Evolutionary conservation across 2,888 invertebrate species (phyloP).

Genomic region (Mesodorylaimus sp.): DNA sequence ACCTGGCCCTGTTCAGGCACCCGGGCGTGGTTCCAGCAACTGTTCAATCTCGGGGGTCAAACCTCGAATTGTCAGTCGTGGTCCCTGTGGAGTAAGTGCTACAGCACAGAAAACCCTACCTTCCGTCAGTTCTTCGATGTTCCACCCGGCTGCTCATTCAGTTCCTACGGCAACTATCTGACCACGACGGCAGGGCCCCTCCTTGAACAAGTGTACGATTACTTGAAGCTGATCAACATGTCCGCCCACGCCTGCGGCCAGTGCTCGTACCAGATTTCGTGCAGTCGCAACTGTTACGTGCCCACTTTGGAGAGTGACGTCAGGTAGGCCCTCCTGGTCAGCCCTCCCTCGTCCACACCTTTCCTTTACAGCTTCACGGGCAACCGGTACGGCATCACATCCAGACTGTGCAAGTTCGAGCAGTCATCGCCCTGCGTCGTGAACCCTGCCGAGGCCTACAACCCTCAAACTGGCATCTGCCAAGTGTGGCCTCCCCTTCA

Average conservation of each 20-base stretch:
- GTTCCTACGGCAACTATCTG: slow-evolving; percentile 15
- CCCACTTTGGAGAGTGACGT: too few species aligned
- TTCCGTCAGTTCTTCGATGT: slow-evolving; percentile 20
- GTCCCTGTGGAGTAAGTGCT: background rate
- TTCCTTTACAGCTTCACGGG: too few species aligned
- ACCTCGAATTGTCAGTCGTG: background rate
- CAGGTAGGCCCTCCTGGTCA: too few species aligned
- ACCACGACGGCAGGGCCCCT: slow-evolving; percentile 23
- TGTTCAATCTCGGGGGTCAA: too few species aligned
- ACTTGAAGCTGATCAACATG: slow-evolving; percentile 23
- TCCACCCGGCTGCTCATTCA: slow-evolving; percentile 20
- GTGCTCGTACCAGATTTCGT: slow-evolving; percentile 23
- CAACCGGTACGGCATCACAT: background rate
- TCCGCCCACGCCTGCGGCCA: slow-evolving; percentile 22
- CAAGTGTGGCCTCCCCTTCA: slow-evolving; percentile 1
- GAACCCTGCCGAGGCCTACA: background rate
- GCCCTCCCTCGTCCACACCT: background rate
- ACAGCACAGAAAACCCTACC: slow-evolving; percentile 18
- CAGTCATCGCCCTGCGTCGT: background rate
- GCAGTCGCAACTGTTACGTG: slow-evolving; percentile 16
- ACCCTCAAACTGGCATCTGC: background rate
- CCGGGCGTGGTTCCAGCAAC: too few species aligned
- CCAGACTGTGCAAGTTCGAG: background rate
- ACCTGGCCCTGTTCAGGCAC: too few species aligned
- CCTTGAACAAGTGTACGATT: slow-evolving; percentile 23